Conservation (phyloP, 2,888 invertebrate genomes). For the Drosophila monieri region DNA sequence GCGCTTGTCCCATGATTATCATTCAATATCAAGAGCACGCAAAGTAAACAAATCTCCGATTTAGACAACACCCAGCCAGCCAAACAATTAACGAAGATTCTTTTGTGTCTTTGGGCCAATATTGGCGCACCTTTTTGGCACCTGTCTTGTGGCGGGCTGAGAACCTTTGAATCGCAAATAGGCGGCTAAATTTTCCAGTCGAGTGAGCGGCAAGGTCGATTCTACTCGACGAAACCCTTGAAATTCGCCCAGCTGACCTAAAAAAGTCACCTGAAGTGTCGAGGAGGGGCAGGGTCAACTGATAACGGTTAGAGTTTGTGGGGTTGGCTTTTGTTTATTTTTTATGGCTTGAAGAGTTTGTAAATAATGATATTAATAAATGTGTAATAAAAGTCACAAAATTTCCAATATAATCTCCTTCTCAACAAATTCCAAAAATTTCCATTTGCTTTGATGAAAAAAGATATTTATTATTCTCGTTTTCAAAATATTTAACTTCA, state of each 20-base stretch:
- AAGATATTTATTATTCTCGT: too few species aligned
- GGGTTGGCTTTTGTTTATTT: neutral
- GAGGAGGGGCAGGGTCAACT: slow-evolving; percentile 24
- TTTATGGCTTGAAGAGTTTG: neutral
- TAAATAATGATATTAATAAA: too few species aligned
- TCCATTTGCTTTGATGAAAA: too few species aligned
- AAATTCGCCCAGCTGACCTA: slow-evolving; percentile 38
- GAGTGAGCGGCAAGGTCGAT: slow-evolving; percentile 51
- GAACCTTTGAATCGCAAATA: slow-evolving; percentile 27
- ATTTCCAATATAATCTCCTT: too few species aligned
- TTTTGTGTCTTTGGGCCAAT: slow-evolving; percentile 42
- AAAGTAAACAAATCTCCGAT: slow-evolving; percentile 42
- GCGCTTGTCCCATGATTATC: slow-evolving; percentile 59
- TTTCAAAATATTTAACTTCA: too few species aligned
- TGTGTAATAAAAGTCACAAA: too few species aligned
- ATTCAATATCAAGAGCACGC: slow-evolving; percentile 58
- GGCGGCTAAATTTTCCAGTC: slow-evolving; percentile 51
- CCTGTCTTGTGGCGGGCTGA: slow-evolving; percentile 32
- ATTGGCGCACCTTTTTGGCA: slow-evolving; percentile 61
- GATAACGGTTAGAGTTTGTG: slow-evolving; percentile 35
- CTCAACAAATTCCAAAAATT: too few species aligned
- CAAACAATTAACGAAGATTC: slow-evolving; percentile 55
- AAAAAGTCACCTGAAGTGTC: slow-evolving; percentile 6
- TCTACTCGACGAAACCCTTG: slow-evolving; percentile 31
- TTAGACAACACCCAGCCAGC: slow-evolving; percentile 21